Percentiles rank a stretch among this genome's conserved stretches.
Conservation (phyloP, 2,113 vertebrate genomes). For the Microtus montanus region DNA sequence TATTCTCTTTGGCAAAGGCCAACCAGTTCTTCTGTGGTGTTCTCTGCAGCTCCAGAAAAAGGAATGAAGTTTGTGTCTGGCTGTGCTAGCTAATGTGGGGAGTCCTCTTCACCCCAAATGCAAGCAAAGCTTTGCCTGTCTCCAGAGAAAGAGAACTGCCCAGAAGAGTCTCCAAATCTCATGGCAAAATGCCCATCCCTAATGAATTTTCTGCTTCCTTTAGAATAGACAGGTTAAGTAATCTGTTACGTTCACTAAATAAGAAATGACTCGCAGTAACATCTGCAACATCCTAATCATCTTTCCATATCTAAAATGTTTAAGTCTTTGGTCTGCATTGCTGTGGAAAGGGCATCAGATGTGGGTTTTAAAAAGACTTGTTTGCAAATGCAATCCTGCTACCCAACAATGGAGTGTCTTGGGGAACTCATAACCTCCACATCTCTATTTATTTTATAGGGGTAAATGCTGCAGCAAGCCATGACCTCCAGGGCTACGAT, state of each 20-base stretch:
- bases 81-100: neutral
- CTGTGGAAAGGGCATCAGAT: constrained; percentile 25
- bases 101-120: neutral
- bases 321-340: constrained; percentile 57
- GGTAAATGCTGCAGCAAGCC: neutral
- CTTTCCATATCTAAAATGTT: constrained; percentile 59
- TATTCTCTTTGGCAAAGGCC: neutral
- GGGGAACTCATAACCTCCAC: neutral
- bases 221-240: constrained; percentile 72
- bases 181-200: constrained; percentile 70
- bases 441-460: constrained; percentile 8
- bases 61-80: neutral
- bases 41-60: neutral
- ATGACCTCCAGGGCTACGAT: neutral
- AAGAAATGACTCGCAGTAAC: constrained; percentile 77
- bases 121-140: constrained; percentile 3
- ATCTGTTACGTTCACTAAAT: constrained; percentile 74
- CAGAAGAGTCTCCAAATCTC: constrained; percentile 45
- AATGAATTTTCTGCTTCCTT: constrained; percentile 78
- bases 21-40: neutral
- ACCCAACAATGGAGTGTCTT: neutral
- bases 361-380: neutral
- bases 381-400: constrained; percentile 26
- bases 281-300: constrained; percentile 76
- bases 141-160: constrained; percentile 38